A percentile compares a stretch with the other conserved stretches of the same genome.
These are phyloP conservation scores for Nemopilema nomurai DNA, from an alignment of 30 jellyfish, hydroid and myxozoan species.

Conservation along the genomic window DNA sequence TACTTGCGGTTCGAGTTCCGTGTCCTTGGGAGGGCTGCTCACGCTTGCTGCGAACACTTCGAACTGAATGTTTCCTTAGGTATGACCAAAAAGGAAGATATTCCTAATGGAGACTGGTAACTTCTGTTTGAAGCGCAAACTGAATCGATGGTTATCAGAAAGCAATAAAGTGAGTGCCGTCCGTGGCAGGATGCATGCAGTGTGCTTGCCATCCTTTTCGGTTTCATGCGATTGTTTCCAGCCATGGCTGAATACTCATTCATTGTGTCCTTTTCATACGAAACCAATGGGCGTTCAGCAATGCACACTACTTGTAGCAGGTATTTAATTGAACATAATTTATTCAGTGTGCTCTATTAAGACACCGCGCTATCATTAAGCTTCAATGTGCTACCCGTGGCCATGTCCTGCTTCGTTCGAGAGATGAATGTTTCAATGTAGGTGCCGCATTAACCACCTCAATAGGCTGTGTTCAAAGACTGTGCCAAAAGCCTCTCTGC, in stretches of 20 bases:
- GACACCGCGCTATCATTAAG: neutral
- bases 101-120: neutral
- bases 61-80: neutral
- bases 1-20: neutral
- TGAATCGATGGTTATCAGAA: neutral
- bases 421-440: neutral
- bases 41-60: neutral
- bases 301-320: slow-evolving; percentile 28
- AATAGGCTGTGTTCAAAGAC: neutral
- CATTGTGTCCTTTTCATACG: neutral
- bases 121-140: neutral
- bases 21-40: neutral
- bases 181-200: neutral
- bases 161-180: neutral
- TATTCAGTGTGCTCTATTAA: slow-evolving; percentile 67
- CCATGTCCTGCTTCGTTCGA: neutral
- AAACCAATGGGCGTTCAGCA: neutral
- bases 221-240: neutral
- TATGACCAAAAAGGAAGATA: neutral
- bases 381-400: slow-evolving; percentile 22
- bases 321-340: slow-evolving; percentile 17
- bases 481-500: neutral
- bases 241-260: slow-evolving; percentile 2
- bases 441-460: slow-evolving; percentile 4
- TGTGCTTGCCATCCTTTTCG: neutral